phyloP scores from a whole-genome alignment of 2,113 vertebrate species.

The Poecilia latipinna region DNA sequence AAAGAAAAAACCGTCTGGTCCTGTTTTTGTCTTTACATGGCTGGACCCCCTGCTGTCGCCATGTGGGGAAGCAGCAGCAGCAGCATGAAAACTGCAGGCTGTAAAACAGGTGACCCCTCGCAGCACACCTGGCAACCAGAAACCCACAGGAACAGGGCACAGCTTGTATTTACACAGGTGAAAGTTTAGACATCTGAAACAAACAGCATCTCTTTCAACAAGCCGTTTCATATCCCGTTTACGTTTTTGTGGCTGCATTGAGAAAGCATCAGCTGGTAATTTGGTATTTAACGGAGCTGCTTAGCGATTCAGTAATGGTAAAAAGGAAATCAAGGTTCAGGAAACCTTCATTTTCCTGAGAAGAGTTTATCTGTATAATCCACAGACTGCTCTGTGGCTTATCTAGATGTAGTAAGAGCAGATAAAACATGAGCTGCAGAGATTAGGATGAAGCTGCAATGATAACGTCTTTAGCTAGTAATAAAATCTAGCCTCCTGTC shows the following conservation, averaged over 20 bases:
- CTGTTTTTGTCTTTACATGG: slow-evolving; percentile 31
- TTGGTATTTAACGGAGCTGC: not conserved
- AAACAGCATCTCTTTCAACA: not conserved
- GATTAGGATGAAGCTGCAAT: not conserved
- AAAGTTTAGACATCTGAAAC: slow-evolving; percentile 7
- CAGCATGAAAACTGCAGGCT: slow-evolving; percentile 25
- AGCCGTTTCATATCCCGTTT: not conserved
- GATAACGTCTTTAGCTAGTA: not conserved
- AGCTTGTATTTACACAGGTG: slow-evolving; percentile 50
- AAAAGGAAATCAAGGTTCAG: not conserved
- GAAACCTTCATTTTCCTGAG: not conserved
- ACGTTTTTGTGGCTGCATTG: not conserved
- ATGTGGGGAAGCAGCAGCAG: slow-evolving; percentile 13
- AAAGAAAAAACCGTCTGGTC: not conserved
- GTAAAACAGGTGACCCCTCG: slow-evolving; percentile 64
- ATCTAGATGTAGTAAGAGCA: not conserved
- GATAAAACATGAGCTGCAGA: not conserved
- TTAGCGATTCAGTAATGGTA: not conserved
- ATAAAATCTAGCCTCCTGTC: not conserved
- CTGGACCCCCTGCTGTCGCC: slow-evolving; percentile 47
- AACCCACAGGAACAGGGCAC: slow-evolving; percentile 25
- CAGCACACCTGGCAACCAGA: slow-evolving; percentile 35
- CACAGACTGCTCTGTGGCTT: not conserved
- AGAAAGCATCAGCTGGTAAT: not conserved
- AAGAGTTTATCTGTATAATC: not conserved